phyloP scores from a whole-genome alignment of 2,888 invertebrate genomes.

The Callyntrura sp. region DNA sequence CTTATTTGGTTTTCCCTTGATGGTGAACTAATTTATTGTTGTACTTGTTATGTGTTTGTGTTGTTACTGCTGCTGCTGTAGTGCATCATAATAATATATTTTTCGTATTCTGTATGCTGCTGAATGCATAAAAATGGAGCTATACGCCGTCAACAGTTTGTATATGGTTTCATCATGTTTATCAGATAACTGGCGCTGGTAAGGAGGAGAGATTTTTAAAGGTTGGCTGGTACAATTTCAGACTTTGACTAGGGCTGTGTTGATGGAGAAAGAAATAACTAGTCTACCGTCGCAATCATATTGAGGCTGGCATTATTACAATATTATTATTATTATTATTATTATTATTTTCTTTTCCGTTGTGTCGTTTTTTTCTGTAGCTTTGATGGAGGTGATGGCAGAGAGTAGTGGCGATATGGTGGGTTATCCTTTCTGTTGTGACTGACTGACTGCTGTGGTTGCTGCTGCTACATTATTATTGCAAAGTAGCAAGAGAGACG shows the following conservation, averaged over 20 bases:
- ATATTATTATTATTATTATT: background rate
- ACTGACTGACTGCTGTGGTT: slow-evolving; percentile 41
- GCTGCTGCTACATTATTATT: slow-evolving; percentile 43
- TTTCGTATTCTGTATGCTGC: background rate
- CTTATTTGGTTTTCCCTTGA: slow-evolving; percentile 77
- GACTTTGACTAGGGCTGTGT: background rate
- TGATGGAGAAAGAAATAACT: slow-evolving; percentile 26
- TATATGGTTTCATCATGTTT: slow-evolving; percentile 18
- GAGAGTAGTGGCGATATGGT: slow-evolving; percentile 6
- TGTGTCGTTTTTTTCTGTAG: slow-evolving; percentile 51
- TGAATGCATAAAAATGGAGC: slow-evolving; percentile 29
- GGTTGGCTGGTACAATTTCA: background rate
- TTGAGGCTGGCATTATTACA: no score
- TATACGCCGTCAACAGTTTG: slow-evolving; percentile 39
- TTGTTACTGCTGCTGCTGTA: background rate
- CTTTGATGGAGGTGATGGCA: slow-evolving; percentile 17
- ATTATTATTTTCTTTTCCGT: slow-evolving; percentile 53
- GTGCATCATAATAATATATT: slow-evolving; percentile 15
- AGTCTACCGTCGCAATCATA: background rate
- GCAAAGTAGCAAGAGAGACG: slow-evolving; percentile 36
- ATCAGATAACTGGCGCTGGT: background rate
- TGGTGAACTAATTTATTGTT: slow-evolving; percentile 76
- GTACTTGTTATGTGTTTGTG: slow-evolving; percentile 52
- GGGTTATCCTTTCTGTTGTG: slow-evolving; percentile 12
- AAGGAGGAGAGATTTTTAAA: background rate